Percentiles rank a stretch among this genome's conserved stretches.
These are phyloP conservation scores for Ibycter americanus DNA, from an alignment of 2,797 vertebrate genomes.

Conservation along the genomic window DNA sequence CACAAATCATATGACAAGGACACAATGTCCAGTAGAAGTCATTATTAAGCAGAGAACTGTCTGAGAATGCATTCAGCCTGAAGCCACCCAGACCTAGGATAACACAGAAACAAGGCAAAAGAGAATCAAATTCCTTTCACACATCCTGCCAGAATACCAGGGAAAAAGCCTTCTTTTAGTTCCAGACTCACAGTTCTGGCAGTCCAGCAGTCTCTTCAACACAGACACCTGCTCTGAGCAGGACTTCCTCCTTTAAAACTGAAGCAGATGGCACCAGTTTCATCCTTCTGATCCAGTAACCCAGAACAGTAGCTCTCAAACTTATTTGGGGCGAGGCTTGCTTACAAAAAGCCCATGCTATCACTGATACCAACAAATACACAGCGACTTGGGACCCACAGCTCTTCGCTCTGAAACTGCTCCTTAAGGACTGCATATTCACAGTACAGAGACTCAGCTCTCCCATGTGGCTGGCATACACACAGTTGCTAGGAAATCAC, in stretches of 20 bases:
- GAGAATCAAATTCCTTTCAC: not conserved
- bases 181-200: not conserved
- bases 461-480: not conserved
- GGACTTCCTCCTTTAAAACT: not conserved
- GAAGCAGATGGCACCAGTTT: not conserved
- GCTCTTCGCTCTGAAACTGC: not conserved
- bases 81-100: not conserved
- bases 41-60: not conserved
- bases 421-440: not conserved
- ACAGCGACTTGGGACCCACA: not conserved
- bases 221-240: not conserved
- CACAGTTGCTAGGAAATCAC: not conserved
- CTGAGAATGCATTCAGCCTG: not conserved
- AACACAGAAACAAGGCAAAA: not conserved
- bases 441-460: not conserved
- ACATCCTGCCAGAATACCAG: not conserved
- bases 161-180: not conserved
- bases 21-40: not conserved
- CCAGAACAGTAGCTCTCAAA: not conserved
- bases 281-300: not conserved
- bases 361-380: not conserved
- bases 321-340: not conserved
- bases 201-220: not conserved
- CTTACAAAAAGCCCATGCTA: not conserved
- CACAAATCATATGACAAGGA: not conserved